Evolutionary conservation across 2,888 invertebrate species (phyloP), one percentile per base, ranked within the genome.

Genomic region (Sceliomorpha sp.): DNA sequence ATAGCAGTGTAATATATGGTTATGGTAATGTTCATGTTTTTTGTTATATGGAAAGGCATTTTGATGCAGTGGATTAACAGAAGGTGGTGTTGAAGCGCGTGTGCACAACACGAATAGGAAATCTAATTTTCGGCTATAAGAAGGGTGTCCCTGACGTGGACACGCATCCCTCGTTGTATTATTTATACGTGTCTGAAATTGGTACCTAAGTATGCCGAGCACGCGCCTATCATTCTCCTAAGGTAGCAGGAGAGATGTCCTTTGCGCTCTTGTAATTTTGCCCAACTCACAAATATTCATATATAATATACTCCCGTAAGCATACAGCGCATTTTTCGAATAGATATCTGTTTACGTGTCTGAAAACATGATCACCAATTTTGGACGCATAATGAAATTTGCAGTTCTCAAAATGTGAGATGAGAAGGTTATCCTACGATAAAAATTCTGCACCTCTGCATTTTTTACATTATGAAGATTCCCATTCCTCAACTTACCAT

Each of bases 41-140:
- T n/a, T n/a, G n/a, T n/a, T n/a, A n/a, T n/a, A n/a, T n/a, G n/a
- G n/a, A 20, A 20, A 20, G 20, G 5, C 5, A 20, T 20, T 20
- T 20, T 20, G 20, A 20, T 20, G n/a, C n/a, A n/a, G n/a, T n/a
- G 7, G 20, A 9, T 26, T 5, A 29, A 27, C 45, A 32, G 10
- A 37, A 40, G 36, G 24, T 29, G 26, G 37, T 15, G 34, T 9
- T 17, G 12, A 15, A 47, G 31, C 17, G 47, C 29, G 45, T 45
- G 58, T 40, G 51, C 81, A 78, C 75, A 80, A 80, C 90, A 89
- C 75, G 82, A 86, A 87, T 83, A 83, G 87, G 91, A 89, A 89
- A 83, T 86, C 86, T 84, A 86, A 87, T 87, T 87, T 84, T 79
- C 76, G 70, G 64, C 67, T 64, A 66, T 50, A 67, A 66, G 74